Conservation (phyloP, 2,113 vertebrate species). For the Odocoileus hemionus region DNA sequence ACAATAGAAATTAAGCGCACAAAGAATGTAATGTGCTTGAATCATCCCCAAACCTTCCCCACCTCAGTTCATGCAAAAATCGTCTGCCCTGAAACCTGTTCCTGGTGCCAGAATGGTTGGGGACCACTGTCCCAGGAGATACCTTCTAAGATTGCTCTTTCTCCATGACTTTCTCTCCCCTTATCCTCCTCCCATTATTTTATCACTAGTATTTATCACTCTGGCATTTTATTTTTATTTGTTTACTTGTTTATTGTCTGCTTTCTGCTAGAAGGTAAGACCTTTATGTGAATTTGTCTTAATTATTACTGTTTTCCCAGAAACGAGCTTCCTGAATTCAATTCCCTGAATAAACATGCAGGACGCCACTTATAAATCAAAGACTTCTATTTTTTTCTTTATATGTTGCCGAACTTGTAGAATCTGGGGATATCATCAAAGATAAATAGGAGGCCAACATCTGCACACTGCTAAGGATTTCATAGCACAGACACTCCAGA, state of each 20-base stretch:
- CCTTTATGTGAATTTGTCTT: not conserved
- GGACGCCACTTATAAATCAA: not conserved
- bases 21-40: not conserved
- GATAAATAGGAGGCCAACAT: not conserved
- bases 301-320: not conserved
- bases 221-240: not conserved
- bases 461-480: not conserved
- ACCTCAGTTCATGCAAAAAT: not conserved
- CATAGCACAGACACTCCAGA: not conserved
- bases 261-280: not conserved
- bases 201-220: not conserved
- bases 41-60: not conserved
- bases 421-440: not conserved
- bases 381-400: not conserved
- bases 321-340: not conserved
- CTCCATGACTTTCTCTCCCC: not conserved
- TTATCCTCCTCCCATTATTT: not conserved
- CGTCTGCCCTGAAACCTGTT: not conserved
- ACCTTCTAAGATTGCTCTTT: not conserved
- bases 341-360: not conserved
- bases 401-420: not conserved
- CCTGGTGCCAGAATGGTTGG: not conserved
- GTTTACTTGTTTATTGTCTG: not conserved
- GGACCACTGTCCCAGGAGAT: not conserved
- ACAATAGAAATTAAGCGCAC: not conserved